Evolutionary conservation across 2,113 vertebrate genomes (phyloP).

Genomic region (Nymphicus hollandicus): DNA sequence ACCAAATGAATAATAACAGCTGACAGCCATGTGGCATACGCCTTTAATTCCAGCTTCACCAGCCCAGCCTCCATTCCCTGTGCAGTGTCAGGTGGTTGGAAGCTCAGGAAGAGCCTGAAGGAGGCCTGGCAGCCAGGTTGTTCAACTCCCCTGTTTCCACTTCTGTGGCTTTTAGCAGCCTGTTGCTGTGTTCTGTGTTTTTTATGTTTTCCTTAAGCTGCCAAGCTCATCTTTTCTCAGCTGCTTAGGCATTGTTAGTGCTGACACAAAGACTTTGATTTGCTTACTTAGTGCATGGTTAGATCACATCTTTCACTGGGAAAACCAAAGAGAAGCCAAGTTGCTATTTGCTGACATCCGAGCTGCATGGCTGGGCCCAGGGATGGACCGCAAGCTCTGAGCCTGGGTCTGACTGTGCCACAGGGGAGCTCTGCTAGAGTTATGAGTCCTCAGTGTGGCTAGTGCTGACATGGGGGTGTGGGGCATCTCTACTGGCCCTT

Average conservation of each 20-base stretch:
- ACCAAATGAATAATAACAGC: neutral
- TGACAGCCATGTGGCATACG: neutral
- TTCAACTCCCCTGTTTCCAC: neutral
- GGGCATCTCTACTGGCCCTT: neutral
- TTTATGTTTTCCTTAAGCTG: neutral
- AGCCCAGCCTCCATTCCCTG: neutral
- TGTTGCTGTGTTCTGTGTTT: neutral
- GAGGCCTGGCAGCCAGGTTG: neutral
- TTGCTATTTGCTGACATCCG: neutral
- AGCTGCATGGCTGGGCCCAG: fast-evolving
- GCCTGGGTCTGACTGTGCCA: fast-evolving
- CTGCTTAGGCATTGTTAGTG: neutral
- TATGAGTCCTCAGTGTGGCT: neutral
- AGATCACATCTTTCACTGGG: neutral
- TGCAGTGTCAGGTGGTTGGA: neutral
- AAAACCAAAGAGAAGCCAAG: neutral
- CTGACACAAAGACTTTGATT: neutral
- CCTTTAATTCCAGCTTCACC: neutral
- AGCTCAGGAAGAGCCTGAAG: neutral
- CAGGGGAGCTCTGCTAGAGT: fast-evolving
- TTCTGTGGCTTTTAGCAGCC: neutral
- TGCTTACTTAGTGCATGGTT: neutral
- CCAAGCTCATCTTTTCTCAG: neutral
- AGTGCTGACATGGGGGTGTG: neutral
- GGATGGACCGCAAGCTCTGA: neutral